Percentiles rank a stretch among this genome's conserved stretches.
These are phyloP conservation scores for Donacobius atricapilla DNA, from an alignment of 2,113 vertebrate genomes.

Conservation along the genomic window DNA sequence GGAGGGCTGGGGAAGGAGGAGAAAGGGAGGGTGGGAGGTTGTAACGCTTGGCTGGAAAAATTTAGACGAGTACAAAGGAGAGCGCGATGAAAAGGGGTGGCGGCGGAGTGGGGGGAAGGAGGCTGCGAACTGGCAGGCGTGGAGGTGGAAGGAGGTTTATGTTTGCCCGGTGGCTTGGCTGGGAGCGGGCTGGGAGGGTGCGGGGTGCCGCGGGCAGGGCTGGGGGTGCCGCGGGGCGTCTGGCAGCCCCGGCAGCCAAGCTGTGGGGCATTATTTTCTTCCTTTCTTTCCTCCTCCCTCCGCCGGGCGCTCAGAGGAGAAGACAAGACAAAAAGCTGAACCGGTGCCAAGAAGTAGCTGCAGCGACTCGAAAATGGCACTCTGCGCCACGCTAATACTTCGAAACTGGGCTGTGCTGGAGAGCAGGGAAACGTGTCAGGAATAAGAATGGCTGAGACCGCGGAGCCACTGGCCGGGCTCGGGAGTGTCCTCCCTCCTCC, in stretches of 20 bases:
- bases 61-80: neutral
- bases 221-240: neutral
- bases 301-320: neutral
- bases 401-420: constrained; percentile 31
- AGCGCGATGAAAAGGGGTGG: neutral
- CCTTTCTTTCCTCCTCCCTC: neutral
- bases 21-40: neutral
- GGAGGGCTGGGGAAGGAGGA: neutral
- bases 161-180: neutral
- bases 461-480: neutral
- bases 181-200: neutral
- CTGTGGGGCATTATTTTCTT: neutral
- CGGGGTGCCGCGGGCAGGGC: neutral
- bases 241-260: neutral
- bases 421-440: constrained; percentile 53
- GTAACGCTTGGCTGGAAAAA: neutral
- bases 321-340: constrained; percentile 65
- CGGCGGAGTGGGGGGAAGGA: neutral
- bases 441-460: constrained; percentile 39
- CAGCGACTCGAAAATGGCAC: constrained; percentile 58
- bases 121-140: neutral
- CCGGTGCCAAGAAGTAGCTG: constrained; percentile 62
- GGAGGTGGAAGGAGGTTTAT: neutral
- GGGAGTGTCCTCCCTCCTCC: constrained; percentile 4
- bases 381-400: constrained; percentile 58